Base-by-base conservation (phyloP, 1,140 invertebrate genomes). In the Drosophila nigrodunni region DNA sequence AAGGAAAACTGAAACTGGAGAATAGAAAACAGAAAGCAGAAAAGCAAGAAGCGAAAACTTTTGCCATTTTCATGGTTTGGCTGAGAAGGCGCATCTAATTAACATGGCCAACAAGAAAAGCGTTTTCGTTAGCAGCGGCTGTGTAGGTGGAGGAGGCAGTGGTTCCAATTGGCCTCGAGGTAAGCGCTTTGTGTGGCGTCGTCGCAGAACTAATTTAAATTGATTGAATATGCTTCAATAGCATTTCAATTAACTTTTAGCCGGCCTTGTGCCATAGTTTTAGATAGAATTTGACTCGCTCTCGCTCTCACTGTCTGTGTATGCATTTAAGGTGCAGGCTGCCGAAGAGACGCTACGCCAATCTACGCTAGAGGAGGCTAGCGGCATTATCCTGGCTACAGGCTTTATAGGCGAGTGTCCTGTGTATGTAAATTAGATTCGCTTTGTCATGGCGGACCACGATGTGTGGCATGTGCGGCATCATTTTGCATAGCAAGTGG, bases 181-280 rank as follows among this genome's bases (percentile, higher is more conserved):
- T 34, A 70, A 58, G 74, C 73, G 67, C 66, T 87, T 82, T 78
- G 74, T 69, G 66, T 59, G 61, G 57, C 64, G 68, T 59, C 59
- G 44, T 55, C 82, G 82, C 74, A 75, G 78, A 89, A 82, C 80
- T 89, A 89, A 89, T 89, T 89, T 81, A 89, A 89, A 89, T 89
- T 89, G 88, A 89, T 89, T 72, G 85, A 89, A 89, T 89, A 89
- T 89, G 85, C 85, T 89, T 89, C 82, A 80, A 89, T 89, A 79
- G 85, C 80, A 78, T 76, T 89, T 89, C 85, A 89, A 89, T 89
- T 89, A 89, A 89, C 85, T 88, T 80, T 81, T 76, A 55, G 65
- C 69, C 74, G 77, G 71, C 80, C 83, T 88, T 85, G 80, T 75
- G 70, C 62, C 64, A 75, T 64, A 78, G 60, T 78, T 71, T 68